phyloP scores from a whole-genome alignment of 2,113 vertebrate species.

The Falco punctatus region DNA sequence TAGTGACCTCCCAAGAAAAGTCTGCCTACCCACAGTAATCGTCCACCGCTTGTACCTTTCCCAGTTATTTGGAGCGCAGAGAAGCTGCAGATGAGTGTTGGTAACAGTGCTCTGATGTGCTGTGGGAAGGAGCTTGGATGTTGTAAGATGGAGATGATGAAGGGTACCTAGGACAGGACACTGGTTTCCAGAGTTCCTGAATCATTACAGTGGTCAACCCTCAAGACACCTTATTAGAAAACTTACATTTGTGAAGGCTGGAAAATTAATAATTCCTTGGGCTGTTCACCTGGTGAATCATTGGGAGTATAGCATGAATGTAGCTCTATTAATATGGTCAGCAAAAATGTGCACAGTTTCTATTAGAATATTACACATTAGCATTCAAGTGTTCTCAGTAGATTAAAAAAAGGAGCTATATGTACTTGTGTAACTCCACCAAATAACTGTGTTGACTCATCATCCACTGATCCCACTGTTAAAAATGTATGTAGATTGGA shows the following conservation, averaged over 20 bases:
- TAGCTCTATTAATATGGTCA: not conserved
- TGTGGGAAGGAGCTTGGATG: not conserved
- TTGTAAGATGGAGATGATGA: not conserved
- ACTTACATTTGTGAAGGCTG: not conserved
- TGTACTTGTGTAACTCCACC: not conserved
- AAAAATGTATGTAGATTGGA: not conserved
- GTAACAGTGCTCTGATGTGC: no score
- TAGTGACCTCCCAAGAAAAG: not conserved
- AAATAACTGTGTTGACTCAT: not conserved
- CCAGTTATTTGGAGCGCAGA: no score
- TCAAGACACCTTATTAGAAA: not conserved
- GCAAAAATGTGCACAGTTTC: not conserved
- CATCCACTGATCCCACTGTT: not conserved
- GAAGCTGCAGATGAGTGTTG: not conserved
- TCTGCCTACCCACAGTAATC: not conserved
- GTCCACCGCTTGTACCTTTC: not conserved
- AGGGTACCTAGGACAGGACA: not conserved
- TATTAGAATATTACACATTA: not conserved
- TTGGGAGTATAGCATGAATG: not conserved
- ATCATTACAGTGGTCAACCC: rapidly evolving
- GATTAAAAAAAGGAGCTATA: not conserved
- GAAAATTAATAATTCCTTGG: not conserved
- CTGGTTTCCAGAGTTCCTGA: not conserved
- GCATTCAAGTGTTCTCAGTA: not conserved
- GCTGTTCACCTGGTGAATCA: not conserved